phyloP scores from a whole-genome alignment of 1,140 invertebrate genomes.

The Tetranychus cinnabarinus region DNA sequence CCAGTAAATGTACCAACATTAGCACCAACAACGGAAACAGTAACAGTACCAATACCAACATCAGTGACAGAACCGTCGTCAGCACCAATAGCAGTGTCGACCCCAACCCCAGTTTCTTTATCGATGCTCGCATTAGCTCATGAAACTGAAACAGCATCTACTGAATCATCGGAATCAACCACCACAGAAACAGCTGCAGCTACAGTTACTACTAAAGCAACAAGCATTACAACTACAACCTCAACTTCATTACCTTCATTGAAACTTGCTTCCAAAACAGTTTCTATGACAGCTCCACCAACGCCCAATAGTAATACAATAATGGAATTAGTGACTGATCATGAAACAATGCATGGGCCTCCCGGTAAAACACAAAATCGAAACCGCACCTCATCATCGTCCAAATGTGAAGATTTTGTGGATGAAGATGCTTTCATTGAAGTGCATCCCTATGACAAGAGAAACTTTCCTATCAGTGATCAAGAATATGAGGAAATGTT shows the following conservation, averaged over 20 bases:
- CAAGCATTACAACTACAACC: too few species aligned
- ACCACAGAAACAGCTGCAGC: too few species aligned
- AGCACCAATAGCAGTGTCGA: neutral
- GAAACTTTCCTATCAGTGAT: conserved; percentile 46
- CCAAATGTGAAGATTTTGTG: conserved; percentile 6
- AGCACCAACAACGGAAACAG: neutral
- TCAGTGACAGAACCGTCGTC: neutral
- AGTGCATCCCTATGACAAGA: conserved; percentile 37
- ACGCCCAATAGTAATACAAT: too few species aligned
- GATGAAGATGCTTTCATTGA: conserved; percentile 7
- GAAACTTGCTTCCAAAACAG: too few species aligned
- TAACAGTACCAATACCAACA: neutral
- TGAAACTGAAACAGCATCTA: too few species aligned
- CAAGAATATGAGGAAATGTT: conserved; percentile 29
- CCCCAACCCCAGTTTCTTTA: neutral
- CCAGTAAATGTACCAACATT: neutral
- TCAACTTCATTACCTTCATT: too few species aligned
- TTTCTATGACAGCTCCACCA: too few species aligned
- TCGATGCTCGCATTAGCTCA: too few species aligned
- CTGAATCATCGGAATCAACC: too few species aligned
- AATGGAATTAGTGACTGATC: conserved; percentile 16
- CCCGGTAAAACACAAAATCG: conserved; percentile 1
- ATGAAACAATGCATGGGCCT: conserved; percentile 5
- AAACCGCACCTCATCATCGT: conserved; percentile 6
- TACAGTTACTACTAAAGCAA: too few species aligned